Conservation (phyloP, 2,888 invertebrate species). For the Chrysina gloriosa region DNA sequence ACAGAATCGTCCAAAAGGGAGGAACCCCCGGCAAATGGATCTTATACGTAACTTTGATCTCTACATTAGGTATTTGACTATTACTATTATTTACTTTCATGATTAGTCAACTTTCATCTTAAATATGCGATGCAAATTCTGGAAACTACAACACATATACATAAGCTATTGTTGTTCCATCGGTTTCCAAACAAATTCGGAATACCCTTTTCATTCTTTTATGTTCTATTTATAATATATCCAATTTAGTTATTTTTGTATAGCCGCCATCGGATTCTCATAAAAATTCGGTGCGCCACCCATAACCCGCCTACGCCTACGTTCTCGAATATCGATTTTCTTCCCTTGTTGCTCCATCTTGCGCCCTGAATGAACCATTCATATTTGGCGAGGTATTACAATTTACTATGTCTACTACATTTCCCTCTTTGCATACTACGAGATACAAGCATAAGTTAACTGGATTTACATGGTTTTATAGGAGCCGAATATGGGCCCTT, state of each 20-base stretch:
- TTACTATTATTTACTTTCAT: no score
- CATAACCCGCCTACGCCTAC: constrained; percentile 36
- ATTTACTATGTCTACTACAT: constrained; percentile 13
- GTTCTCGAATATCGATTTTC: constrained; percentile 45
- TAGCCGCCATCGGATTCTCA: neutral
- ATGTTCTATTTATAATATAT: neutral
- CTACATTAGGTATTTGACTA: constrained; percentile 18
- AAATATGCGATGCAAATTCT: no score
- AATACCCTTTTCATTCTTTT: no score
- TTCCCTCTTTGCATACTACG: no score
- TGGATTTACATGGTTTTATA: no score
- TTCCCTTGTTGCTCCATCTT: constrained; percentile 45
- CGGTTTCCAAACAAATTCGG: no score
- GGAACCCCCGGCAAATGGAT: constrained; percentile 33
- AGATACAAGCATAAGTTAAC: no score
- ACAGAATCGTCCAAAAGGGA: constrained; percentile 21
- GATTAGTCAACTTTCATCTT: no score
- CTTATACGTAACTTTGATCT: constrained; percentile 1
- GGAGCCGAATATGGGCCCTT: no score
- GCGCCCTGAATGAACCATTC: constrained; percentile 52
- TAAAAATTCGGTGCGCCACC: constrained; percentile 20
- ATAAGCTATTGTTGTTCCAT: no score
- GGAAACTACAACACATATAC: no score
- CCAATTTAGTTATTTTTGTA: constrained; percentile 16
- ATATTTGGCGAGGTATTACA: constrained; percentile 39